Base-by-base conservation (phyloP, 2,888 invertebrate species). In the Rhingia campestris region DNA sequence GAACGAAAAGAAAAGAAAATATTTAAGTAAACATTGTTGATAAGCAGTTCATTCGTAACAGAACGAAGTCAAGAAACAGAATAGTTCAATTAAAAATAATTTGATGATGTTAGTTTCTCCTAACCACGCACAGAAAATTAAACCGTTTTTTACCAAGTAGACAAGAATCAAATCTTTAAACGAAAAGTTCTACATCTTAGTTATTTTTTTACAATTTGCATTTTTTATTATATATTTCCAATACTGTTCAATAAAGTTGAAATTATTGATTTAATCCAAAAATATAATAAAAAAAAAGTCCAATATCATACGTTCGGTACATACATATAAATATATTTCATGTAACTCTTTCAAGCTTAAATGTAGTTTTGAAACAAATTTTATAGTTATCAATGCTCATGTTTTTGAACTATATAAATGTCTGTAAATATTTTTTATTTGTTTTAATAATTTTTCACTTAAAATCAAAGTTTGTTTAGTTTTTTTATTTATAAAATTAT, bases 101-200 rank as follows among this genome's bases (percentile, higher is more conserved):
- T 77, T 73, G 35, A 82, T 7, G 51, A 69, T 64, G 73, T 82
- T 77, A 82, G 79, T 77, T 77, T 82, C 45, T 79, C 82, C 73
- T 77, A 69, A 82, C 82, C 73, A 82, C 82, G 82, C 82, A 82
- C 82, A 82, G 73, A 69, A 81, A 54, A 82, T 58, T 47, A 45
- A 58, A 22, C 30, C 12, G 53, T 61, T 82, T 74, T 77, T 74
- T 82, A 69, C 67, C 72, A 69, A 73, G 43, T 64, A 82, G 73
- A 79, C 56, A 66, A 33, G 47, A 39, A 73, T 61, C 41, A 51
- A 51, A 63, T 54, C 49, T 81, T 45, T 43, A 30, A 43, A 56
- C 56, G 43, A 47, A 49, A 56, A 45, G 43, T 64, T 32, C 51
- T 69, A 56, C 32, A 69, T 54, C 22, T 82, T 35, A 43, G 32